Evolutionary conservation across 2,113 vertebrate species (phyloP).

Genomic region (Plotosus lineatus): DNA sequence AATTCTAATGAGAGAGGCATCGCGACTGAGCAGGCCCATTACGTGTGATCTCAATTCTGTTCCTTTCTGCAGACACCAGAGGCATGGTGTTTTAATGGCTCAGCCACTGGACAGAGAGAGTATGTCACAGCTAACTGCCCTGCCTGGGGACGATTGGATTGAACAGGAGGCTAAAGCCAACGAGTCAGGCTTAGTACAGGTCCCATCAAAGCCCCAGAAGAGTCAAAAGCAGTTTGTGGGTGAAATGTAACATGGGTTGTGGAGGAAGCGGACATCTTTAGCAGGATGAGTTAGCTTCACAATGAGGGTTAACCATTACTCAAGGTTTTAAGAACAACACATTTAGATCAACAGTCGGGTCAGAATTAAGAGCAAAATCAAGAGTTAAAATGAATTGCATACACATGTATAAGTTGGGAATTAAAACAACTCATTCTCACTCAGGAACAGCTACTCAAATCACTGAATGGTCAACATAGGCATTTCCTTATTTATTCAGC

Average conservation of each 20-base stretch:
- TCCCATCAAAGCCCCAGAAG: slow-evolving; percentile 45
- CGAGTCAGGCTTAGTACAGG: slow-evolving; percentile 43
- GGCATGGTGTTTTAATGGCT: slow-evolving; percentile 47
- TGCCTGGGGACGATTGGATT: slow-evolving; percentile 41
- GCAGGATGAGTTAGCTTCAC: slow-evolving; percentile 26
- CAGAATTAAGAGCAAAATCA: background rate
- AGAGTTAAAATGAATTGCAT: background rate
- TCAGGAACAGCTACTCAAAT: background rate
- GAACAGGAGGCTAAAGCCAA: slow-evolving; percentile 49
- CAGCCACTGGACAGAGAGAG: slow-evolving; percentile 49
- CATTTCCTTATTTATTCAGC: background rate
- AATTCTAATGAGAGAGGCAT: slow-evolving; percentile 58
- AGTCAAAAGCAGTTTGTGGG: slow-evolving; percentile 42
- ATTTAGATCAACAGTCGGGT: background rate
- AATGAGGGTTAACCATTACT: slow-evolving; percentile 14
- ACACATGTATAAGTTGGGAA: no score
- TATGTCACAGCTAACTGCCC: slow-evolving; percentile 56
- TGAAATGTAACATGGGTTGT: slow-evolving; percentile 32
- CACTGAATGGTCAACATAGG: background rate
- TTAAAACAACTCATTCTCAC: no score
- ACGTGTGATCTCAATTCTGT: slow-evolving; percentile 56
- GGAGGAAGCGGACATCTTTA: slow-evolving; percentile 36
- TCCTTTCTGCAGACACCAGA: slow-evolving; percentile 54
- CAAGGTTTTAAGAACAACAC: background rate
- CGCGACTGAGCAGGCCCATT: slow-evolving; percentile 51